Percentiles rank a stretch among this genome's conserved stretches.
Evolutionary conservation across 2,888 invertebrate species (phyloP).

Genomic region (Eristalinus sepulchralis): DNA sequence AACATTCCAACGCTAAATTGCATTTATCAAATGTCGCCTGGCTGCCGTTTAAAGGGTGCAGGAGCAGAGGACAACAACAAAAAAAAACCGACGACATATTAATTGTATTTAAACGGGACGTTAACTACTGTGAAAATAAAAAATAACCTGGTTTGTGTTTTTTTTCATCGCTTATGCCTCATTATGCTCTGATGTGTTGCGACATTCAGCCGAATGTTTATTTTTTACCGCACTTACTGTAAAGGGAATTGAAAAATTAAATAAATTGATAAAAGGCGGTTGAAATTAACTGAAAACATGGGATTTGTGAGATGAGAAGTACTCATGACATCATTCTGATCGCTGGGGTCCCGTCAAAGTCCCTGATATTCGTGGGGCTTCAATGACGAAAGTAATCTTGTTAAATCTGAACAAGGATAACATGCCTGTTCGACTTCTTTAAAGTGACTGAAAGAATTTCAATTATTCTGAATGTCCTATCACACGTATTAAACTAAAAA

Average conservation of each 20-base stretch:
- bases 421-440: too few relatives aligned
- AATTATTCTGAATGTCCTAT: too few relatives aligned
- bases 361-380: too few relatives aligned
- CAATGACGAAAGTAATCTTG: too few relatives aligned
- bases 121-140: neutral
- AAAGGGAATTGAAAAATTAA: neutral
- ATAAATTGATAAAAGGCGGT: neutral
- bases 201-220: neutral
- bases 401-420: too few relatives aligned
- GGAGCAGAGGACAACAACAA: neutral
- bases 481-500: too few relatives aligned
- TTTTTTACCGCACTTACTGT: neutral
- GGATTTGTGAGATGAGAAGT: too few relatives aligned
- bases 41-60: neutral
- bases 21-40: neutral
- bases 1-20: neutral
- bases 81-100: neutral
- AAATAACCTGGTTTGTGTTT: neutral
- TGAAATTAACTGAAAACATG: too few relatives aligned
- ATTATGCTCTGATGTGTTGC: neutral
- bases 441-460: too few relatives aligned
- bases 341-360: too few relatives aligned
- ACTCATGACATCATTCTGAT: too few relatives aligned
- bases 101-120: neutral
- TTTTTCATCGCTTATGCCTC: neutral